phyloP scores from a whole-genome alignment of 2,888 invertebrate genomes.

The Drosophila buzzatii region DNA sequence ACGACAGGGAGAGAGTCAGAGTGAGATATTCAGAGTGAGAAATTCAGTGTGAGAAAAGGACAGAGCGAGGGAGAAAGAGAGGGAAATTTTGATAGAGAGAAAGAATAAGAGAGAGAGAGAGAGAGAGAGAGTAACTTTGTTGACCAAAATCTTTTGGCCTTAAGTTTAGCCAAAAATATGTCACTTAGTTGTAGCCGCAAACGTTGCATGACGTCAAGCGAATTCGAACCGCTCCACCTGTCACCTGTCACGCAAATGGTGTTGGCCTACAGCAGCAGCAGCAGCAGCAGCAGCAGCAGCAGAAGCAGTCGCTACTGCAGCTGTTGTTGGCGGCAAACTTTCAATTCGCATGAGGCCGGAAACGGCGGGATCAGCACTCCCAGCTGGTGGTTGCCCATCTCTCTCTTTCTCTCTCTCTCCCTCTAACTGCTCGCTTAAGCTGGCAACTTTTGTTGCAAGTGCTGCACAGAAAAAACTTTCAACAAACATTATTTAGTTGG shows the following conservation, averaged over 20 bases:
- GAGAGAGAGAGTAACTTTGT: background rate
- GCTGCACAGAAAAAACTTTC: conserved; percentile 63
- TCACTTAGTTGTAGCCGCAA: conserved; percentile 2
- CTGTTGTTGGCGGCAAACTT: conserved; percentile 6
- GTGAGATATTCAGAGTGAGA: background rate
- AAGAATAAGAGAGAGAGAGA: background rate
- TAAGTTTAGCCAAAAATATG: conserved; percentile 15
- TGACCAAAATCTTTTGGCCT: conserved; percentile 13
- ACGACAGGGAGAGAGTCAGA: background rate
- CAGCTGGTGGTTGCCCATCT: conserved; percentile 15
- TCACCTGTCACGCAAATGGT: conserved; percentile 22
- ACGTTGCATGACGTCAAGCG: conserved; percentile 7
- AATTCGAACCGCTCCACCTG: background rate
- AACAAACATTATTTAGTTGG: conserved; percentile 67
- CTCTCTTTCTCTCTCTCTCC: background rate
- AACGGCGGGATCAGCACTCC: conserved; percentile 38
- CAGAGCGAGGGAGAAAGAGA: background rate
- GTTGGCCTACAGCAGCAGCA: conserved; percentile 24
- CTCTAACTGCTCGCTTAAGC: conserved; percentile 22
- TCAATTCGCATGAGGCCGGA: conserved; percentile 36
- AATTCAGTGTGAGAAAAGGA: background rate
- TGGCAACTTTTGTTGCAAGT: conserved; percentile 38
- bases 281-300: background rate
- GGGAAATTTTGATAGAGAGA: too few species aligned
- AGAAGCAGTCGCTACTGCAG: conserved; percentile 8